Percentiles rank a stretch among this genome's conserved stretches.
Conservation (phyloP, 2,113 vertebrate genomes). For the Apaloderma vittatum region DNA sequence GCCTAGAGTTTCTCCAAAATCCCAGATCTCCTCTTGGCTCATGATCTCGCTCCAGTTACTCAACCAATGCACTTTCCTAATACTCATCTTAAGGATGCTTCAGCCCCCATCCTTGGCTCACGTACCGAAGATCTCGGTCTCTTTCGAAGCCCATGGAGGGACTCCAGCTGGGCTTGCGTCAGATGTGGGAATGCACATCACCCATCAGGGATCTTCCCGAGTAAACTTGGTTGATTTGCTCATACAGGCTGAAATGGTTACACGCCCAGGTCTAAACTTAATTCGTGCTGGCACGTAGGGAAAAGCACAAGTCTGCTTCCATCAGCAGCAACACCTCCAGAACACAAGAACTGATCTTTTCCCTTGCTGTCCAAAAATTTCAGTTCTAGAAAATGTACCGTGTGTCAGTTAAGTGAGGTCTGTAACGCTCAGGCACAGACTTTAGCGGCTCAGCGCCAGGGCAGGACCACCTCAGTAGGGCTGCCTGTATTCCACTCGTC, state of each 20-base stretch:
- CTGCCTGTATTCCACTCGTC: background rate
- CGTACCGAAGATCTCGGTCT: background rate
- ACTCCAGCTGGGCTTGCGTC: background rate
- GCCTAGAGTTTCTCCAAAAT: background rate
- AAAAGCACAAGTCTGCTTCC: background rate
- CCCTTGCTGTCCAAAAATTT: background rate
- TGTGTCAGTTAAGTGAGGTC: rapidly evolving
- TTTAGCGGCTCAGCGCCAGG: background rate
- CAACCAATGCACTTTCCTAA: background rate
- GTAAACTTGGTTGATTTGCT: background rate
- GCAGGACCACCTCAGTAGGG: background rate
- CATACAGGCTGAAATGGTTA: background rate
- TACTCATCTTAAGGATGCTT: background rate
- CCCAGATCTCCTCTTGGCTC: background rate
- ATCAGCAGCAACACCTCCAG: background rate
- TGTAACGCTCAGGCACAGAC: background rate
- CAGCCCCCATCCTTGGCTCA: background rate
- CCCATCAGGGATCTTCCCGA: background rate
- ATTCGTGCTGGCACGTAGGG: background rate
- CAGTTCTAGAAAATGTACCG: background rate
- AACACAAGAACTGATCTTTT: background rate
- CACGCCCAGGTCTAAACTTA: background rate
- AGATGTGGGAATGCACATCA: background rate
- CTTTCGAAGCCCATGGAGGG: background rate
- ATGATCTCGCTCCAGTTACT: rapidly evolving